Percentiles rank a stretch among this genome's conserved stretches.
These are phyloP conservation scores for Steinernema scapterisci DNA, from an alignment of 2,888 invertebrate species.

Conservation along the genomic window DNA sequence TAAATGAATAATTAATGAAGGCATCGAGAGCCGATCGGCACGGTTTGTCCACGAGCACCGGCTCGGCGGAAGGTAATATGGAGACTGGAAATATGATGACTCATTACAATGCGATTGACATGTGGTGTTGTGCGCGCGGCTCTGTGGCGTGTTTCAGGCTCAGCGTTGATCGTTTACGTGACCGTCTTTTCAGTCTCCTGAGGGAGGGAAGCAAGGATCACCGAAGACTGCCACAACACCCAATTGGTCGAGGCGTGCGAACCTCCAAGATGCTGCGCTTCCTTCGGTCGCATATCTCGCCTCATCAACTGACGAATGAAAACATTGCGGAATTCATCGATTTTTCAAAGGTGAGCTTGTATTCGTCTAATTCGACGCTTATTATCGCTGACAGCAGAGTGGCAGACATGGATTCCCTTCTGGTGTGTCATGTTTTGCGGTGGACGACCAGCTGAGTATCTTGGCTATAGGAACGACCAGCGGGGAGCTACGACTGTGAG, in stretches of 20 bases:
- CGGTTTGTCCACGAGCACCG: too few relatives aligned
- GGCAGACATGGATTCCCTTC: slow-evolving; percentile 45
- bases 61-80: background rate
- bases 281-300: slow-evolving; percentile 11
- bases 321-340: slow-evolving; percentile 14
- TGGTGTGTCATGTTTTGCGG: slow-evolving; percentile 40
- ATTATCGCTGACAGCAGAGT: background rate
- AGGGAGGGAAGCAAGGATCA: background rate
- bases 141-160: background rate
- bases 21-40: too few relatives aligned
- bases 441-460: slow-evolving; percentile 41
- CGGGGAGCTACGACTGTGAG: slow-evolving; percentile 43
- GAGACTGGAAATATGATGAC: background rate
- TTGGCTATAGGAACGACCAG: slow-evolving; percentile 44
- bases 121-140: slow-evolving; percentile 22
- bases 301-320: slow-evolving; percentile 4
- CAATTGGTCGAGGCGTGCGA: too few relatives aligned
- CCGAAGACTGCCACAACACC: too few relatives aligned
- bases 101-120: slow-evolving; percentile 3
- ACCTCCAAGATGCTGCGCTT: slow-evolving; percentile 7
- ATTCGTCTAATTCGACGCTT: background rate
- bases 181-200: background rate
- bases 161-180: background rate
- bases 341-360: background rate
- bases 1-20: too few relatives aligned